Base-by-base conservation (phyloP, 2,113 vertebrate species). In the Menidia beryllina region DNA sequence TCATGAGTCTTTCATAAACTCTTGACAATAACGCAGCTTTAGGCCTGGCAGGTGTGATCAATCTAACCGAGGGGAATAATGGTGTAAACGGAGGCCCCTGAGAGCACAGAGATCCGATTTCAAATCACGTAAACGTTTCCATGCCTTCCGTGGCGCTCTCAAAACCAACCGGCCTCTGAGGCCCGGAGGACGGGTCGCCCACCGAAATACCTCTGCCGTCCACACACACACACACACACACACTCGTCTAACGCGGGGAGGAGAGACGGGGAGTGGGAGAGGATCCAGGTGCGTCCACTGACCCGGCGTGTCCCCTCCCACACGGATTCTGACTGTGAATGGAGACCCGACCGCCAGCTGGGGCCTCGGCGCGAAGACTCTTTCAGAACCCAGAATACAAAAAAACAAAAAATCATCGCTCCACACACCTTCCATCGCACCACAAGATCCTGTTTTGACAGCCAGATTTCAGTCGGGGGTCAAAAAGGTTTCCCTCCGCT, bases 321-420 rank as follows among this genome's bases (percentile, higher is more conserved):
- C 68, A 83, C 45, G 54, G 73, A 77, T 60, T 41, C 23, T 77
- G 64, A 73, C 66, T 87, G 70, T 88, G 81, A 91, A 90, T 83
- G 58, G 65, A 57, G 69, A 51, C 63, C 51, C 75, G 86, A 86
- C 82, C 76, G 59, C 20, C 63, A 63, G 53, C 30, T 60, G 27
- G 72, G 69, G 79, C 78, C 81, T 72, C 76, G n/a, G 71, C 61
- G 53, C 82, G 70, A 52, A 53, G 80, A 77, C 70, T 70, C 72
- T 73, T 89, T 83, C 69, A 84, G 69, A 69, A 64, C 36, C 19
- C 50, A 59, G 14, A 62, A 49, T 48, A 61, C 52, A 72, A 34
- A 52, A 20, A 39, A 7, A 30, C n/a, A 49, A 43, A 51, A 26
- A 24, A 68, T 72, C 54, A n/a, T 61, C 30, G 39, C 25, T 63